A percentile compares a stretch with the other conserved stretches of the same genome.
phyloP scores from a whole-genome alignment of 2,888 invertebrate genomes.

The Cosmorhoe ocellata region DNA sequence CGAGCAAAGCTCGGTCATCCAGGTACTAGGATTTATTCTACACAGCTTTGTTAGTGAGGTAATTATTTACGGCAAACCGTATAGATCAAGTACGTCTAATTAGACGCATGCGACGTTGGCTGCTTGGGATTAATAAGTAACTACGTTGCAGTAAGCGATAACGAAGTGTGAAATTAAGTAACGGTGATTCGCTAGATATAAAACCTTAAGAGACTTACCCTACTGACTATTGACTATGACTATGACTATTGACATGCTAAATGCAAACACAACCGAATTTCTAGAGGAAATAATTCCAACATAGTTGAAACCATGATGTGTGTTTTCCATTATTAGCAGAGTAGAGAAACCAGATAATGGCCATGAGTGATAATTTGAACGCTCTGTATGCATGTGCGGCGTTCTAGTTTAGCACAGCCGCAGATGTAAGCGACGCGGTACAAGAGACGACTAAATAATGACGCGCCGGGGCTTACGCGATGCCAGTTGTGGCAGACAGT shows the following conservation, averaged over 20 bases:
- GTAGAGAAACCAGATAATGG: constrained; percentile 15
- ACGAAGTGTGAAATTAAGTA: constrained; percentile 14
- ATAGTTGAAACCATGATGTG: constrained; percentile 8
- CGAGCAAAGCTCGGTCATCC: no score
- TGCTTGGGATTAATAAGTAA: constrained; percentile 34
- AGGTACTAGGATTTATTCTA: constrained; percentile 6
- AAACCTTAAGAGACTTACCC: no score
- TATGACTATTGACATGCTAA: no score
- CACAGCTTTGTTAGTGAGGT: constrained; percentile 9
- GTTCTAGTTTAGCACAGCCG: constrained; percentile 41
- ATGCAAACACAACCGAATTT: neutral
- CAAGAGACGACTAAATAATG: constrained; percentile 56
- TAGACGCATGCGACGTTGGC: constrained; percentile 33
- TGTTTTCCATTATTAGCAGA: constrained; percentile 7
- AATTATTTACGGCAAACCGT: constrained; percentile 27
- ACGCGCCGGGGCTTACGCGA: constrained; percentile 37
- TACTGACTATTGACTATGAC: no score
- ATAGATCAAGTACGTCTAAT: constrained; percentile 33
- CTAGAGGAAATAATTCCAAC: constrained; percentile 6
- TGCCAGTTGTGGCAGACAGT: constrained; percentile 44
- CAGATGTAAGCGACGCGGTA: constrained; percentile 51
- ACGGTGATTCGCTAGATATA: no score
- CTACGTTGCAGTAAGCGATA: constrained; percentile 24
- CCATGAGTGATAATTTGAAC: constrained; percentile 22
- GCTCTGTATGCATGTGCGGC: constrained; percentile 21